phyloP scores from a whole-genome alignment of 2,797 vertebrate species.

The Sebastes flavidus region DNA sequence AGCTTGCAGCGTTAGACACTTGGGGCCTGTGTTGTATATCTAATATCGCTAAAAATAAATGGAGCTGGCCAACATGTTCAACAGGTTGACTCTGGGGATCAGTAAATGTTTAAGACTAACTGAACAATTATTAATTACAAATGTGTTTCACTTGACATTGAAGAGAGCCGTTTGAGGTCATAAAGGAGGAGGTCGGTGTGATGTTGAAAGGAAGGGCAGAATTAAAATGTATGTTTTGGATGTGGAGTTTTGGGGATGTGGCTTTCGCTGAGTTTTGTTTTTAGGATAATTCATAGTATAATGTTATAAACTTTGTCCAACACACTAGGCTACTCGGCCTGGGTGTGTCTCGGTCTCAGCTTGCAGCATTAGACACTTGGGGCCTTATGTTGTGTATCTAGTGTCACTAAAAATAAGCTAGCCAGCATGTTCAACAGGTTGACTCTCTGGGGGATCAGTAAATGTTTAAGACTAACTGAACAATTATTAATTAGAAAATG shows the following conservation, averaged over 20 bases:
- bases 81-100: no score
- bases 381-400: no score
- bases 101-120: neutral
- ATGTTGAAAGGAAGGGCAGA: neutral
- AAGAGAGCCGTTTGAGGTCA: slow-evolving; percentile 6
- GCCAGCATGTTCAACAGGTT: slow-evolving; percentile 51
- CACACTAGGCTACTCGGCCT: no score
- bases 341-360: no score
- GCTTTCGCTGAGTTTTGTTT: slow-evolving; percentile 24
- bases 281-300: slow-evolving; percentile 48
- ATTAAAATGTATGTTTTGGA: neutral
- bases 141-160: slow-evolving; percentile 38
- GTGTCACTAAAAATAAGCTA: no score
- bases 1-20: slow-evolving; percentile 26
- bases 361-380: no score
- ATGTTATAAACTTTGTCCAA: slow-evolving; percentile 13
- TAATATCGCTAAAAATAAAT: slow-evolving; percentile 39
- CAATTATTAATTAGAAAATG: slow-evolving; percentile 28
- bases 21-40: slow-evolving; percentile 35
- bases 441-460: slow-evolving; percentile 1
- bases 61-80: slow-evolving; percentile 28
- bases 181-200: neutral
- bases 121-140: slow-evolving; percentile 30
- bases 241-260: slow-evolving; percentile 19
- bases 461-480: slow-evolving; percentile 9